Percentiles rank a stretch among this genome's conserved stretches.
Conservation (phyloP, 2,797 vertebrate genomes). For the Melanogrammus aeglefinus region DNA sequence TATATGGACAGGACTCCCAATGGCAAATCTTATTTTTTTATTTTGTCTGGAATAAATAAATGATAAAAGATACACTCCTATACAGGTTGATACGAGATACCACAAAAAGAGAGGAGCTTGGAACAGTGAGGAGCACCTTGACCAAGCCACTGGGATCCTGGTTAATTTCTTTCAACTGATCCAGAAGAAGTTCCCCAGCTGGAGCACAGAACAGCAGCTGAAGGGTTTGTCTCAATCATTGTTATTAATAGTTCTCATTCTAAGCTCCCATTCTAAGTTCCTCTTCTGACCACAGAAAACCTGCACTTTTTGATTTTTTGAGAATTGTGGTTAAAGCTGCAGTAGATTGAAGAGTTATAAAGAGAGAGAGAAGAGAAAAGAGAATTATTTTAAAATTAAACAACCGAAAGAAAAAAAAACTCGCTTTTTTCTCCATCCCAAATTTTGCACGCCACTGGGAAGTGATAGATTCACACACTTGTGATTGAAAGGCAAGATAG, state of each 20-base stretch:
- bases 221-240: constrained; percentile 52
- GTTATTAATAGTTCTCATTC: background rate
- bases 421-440: no score
- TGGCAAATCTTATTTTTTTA: no score
- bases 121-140: constrained; percentile 32
- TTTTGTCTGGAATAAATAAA: background rate
- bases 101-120: background rate
- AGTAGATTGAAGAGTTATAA: background rate
- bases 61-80: background rate
- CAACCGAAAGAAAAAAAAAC: no score
- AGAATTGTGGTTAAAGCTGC: background rate
- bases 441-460: no score
- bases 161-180: constrained; percentile 17
- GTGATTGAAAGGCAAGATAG: no score
- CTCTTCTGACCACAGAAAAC: no score
- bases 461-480: no score
- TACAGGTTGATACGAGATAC: background rate
- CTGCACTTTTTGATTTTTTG: background rate
- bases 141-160: constrained; percentile 44
- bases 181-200: background rate
- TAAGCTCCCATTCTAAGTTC: background rate
- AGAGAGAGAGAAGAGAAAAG: background rate
- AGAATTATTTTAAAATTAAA: no score
- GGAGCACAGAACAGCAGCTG: constrained; percentile 31
- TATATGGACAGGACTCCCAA: no score